Conservation (phyloP, 1,140 invertebrate genomes). For the Agraylea sexmaculata region DNA sequence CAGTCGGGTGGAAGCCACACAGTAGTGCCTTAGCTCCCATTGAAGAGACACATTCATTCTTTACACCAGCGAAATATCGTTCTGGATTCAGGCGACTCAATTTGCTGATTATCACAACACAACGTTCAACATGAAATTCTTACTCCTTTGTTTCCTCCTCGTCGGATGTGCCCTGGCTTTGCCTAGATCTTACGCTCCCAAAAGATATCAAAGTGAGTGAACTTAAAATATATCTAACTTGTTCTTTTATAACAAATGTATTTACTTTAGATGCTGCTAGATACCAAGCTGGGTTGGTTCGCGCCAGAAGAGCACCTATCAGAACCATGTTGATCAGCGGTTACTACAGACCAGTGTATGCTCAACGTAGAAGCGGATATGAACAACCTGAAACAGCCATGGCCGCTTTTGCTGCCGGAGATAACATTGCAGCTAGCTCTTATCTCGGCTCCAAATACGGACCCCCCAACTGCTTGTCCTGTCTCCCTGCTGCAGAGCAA, state of each 20-base stretch:
- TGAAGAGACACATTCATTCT: constrained; percentile 11
- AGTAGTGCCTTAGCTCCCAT: constrained; percentile 20
- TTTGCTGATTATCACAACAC: constrained; percentile 3
- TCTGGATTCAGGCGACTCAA: constrained; percentile 7
- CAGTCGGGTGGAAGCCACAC: constrained; percentile 20
- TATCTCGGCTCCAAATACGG: constrained; percentile 13
- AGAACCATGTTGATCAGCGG: constrained; percentile 19
- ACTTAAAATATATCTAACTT: no score
- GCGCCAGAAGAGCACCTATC: constrained; percentile 12
- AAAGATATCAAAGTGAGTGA: constrained; percentile 13
- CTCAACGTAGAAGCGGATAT: constrained; percentile 13
- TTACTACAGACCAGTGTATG: constrained; percentile 17
- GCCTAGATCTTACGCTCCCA: constrained; percentile 11
- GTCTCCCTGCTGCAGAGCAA: constrained; percentile 8
- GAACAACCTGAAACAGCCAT: constrained; percentile 18
- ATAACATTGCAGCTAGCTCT: constrained; percentile 19
- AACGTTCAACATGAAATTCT: constrained; percentile 15
- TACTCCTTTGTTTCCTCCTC: constrained; percentile 15
- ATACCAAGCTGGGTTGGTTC: constrained; percentile 8
- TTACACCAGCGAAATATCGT: constrained; percentile 1
- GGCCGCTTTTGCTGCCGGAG: constrained; percentile 20
- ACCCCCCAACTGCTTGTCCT: constrained; percentile 11
- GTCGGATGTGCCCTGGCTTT: constrained; percentile 18
- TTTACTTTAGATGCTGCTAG: constrained; percentile 9
- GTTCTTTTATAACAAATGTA: no score